Conservation (phyloP, 2,888 invertebrate genomes). For the Synergus umbraculus region DNA sequence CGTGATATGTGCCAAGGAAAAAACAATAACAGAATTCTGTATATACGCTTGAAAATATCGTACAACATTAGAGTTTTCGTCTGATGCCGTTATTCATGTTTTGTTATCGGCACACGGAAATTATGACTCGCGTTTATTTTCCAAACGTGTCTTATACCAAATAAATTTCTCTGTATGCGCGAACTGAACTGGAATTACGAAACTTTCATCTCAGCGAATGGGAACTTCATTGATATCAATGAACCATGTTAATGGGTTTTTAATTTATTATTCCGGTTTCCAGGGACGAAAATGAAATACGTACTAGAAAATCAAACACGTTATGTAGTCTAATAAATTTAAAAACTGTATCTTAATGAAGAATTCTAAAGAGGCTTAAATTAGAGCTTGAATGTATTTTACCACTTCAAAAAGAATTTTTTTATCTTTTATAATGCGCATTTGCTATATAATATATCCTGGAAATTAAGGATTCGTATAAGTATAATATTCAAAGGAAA, state of each 20-base stretch:
- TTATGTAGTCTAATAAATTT: too few relatives aligned
- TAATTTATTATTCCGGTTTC: too few relatives aligned
- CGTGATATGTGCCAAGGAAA: not conserved
- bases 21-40: not conserved
- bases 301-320: too few relatives aligned
- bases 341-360: too few relatives aligned
- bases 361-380: too few relatives aligned
- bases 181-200: not conserved
- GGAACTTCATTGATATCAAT: not conserved
- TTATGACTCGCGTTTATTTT: conserved; percentile 36
- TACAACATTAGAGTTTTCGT: conserved; percentile 7
- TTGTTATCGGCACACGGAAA: conserved; percentile 29
- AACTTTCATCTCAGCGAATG: conserved; percentile 26
- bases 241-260: too few relatives aligned
- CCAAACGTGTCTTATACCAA: conserved; percentile 30
- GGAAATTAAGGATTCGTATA: conserved; percentile 6
- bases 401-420: too few relatives aligned
- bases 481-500: too few relatives aligned
- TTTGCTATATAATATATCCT: not conserved
- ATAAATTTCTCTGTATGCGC: conserved; percentile 1
- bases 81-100: conserved; percentile 20
- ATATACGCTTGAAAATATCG: conserved; percentile 9
- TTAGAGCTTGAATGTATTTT: too few relatives aligned
- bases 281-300: too few relatives aligned
- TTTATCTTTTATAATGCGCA: too few relatives aligned